Conservation (phyloP, 2,888 invertebrate species). For the Cheiracanthium punctorium region DNA sequence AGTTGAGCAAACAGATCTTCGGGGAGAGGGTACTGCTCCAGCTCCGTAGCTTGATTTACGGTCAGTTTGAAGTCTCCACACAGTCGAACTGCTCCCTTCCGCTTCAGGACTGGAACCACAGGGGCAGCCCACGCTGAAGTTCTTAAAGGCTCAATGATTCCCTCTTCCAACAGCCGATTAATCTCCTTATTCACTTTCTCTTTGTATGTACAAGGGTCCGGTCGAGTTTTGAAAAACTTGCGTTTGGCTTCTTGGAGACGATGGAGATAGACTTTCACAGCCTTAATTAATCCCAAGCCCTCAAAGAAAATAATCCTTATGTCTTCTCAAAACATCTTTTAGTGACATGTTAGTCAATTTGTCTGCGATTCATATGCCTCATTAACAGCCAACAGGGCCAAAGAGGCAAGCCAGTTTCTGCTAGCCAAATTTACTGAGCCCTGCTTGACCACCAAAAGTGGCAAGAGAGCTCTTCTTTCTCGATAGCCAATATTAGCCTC, state of each 20-base stretch:
- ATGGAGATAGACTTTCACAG: conserved; percentile 9
- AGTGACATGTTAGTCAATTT: no score
- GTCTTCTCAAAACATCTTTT: no score
- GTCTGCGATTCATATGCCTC: no score
- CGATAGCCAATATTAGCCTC: background rate
- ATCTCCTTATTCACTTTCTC: conserved; percentile 22
- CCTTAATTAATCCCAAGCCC: background rate
- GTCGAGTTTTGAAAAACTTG: conserved; percentile 15
- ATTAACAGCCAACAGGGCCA: no score
- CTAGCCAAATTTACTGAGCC: background rate
- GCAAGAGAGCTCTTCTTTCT: background rate
- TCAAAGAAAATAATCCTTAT: background rate
- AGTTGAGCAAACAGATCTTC: background rate
- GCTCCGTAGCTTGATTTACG: background rate
- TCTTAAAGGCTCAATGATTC: background rate
- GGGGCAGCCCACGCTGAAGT: background rate
- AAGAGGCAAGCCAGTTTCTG: background rate
- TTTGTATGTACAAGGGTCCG: conserved; percentile 13
- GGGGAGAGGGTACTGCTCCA: background rate
- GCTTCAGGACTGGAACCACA: conserved; percentile 11
- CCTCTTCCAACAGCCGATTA: background rate
- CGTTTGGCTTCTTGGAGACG: background rate
- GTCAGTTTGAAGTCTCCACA: conserved; percentile 26
- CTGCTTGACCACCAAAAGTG: background rate
- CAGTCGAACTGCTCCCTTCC: background rate